Percentiles rank a stretch among this genome's conserved stretches.
Evolutionary conservation across 2,113 vertebrate species (phyloP).

Genomic region (Callocephalon fimbriatum): DNA sequence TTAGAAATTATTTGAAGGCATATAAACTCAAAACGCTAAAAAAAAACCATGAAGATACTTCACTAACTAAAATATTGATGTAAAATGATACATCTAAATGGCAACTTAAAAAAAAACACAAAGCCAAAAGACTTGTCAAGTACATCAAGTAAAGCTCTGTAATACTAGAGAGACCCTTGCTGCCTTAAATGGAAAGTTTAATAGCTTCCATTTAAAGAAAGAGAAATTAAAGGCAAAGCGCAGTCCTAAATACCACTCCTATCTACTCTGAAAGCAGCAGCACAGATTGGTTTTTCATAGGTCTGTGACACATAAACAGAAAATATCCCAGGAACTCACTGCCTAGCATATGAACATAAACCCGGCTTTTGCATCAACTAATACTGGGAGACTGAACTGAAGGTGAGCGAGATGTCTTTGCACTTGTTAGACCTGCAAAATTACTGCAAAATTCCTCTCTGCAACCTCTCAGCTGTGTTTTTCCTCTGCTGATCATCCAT

Average conservation of each 20-base stretch:
- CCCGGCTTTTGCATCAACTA: background rate
- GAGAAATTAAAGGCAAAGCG: background rate
- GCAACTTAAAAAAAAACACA: background rate
- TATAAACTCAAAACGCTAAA: background rate
- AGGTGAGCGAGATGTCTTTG: background rate
- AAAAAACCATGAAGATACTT: slow-evolving; percentile 16
- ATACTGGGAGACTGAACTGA: background rate
- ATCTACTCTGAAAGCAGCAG: background rate
- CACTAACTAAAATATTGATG: background rate
- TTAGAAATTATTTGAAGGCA: slow-evolving; percentile 25
- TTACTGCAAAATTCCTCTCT: no score
- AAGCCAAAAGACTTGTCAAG: background rate
- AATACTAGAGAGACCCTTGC: background rate
- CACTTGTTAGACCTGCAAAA: background rate
- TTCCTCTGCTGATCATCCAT: fast-evolving
- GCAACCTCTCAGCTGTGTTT: background rate
- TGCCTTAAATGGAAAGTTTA: background rate
- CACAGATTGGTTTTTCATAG: background rate
- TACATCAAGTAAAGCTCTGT: background rate
- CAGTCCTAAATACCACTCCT: background rate
- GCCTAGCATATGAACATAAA: background rate
- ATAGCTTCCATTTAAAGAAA: slow-evolving; percentile 10
- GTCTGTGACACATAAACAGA: background rate
- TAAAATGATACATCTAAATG: slow-evolving; percentile 9
- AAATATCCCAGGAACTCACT: background rate